Base-by-base conservation (phyloP, 2,888 invertebrate species). In the Bombylius major region DNA sequence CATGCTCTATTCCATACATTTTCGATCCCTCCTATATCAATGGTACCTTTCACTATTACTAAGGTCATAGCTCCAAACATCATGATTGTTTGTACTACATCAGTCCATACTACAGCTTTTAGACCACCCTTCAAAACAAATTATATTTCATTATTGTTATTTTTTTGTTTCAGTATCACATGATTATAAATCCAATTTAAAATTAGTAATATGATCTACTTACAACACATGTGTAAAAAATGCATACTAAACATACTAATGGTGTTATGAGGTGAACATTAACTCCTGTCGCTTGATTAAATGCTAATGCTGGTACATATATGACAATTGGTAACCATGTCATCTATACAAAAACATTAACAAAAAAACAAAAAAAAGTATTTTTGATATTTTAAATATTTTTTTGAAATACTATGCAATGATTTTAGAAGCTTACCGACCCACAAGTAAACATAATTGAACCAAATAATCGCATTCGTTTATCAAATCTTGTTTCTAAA, bases 221-320 rank as follows among this genome's bases (percentile, higher is more conserved):
- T 73, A 86, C 86, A 72, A 87, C 78, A 58, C 84, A 82, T 0
- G 89, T 89, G 66, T 89, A 88, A 69, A 88, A 85, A 66, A 87
- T 89, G 68, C 88, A 88, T 34, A 89, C 84, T 14, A 82, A 67
- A 60, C 87, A 87, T 5, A 87, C 86, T 23, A 87, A 76, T 2
- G 86, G 82, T 4, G 87, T 85, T 1, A 87, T 79, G 34, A 84
- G 77, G 67, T 87, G 88, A 48, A 87, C 80, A 64, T 85, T 84
- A 1, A 86, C 79, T 12, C 88, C 88, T 5, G 89, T 87, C 4
- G 88, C 88, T 83, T 84, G 84, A 71, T 85, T 85, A 64, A 85
- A 85, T 6, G 85, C 86, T 62, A 85, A 73, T 1, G 85, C 86
- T 47, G 85, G 86, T 5, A 85, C 84, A 64, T 84, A 86, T 62